Base-by-base conservation (phyloP, 1,140 invertebrate species). In the Brachionus plicatilis region DNA sequence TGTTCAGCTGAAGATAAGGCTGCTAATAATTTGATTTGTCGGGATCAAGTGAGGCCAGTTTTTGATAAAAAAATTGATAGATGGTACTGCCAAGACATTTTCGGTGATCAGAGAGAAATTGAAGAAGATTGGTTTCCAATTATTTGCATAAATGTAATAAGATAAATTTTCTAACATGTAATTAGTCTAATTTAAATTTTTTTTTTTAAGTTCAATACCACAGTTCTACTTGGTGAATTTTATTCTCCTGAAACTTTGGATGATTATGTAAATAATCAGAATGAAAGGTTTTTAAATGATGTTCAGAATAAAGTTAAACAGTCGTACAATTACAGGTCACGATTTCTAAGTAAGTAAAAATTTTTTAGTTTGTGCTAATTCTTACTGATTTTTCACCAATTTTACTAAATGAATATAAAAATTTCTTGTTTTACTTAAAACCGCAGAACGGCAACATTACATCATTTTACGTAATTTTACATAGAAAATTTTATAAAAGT, bases 111-210 rank as follows among this genome's bases (percentile, higher is more conserved):
- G 12, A 82, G 65, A 65, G 27, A 41, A 37, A 66, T 45, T 27
- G 50, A 82, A 41, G 33, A 60, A 24, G 79, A 68, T 14, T 82
- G 79, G 79, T 82, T 82, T 82, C 79, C 79, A 14, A 60, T 82
- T 37, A 41, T 82, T 6, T 82, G 79, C 43, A 68, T 82, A 14
- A 53, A 82, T 43, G 79, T 82, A 82, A 82, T 4, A 2, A 27
- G 20, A 20, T 33, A 0, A n/a, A n/a, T 17, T 14, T 9, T 17
- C 6, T 66, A 9, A 5, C 14, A 29, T 14, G 0, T 6, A 8
- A 7, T 0, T 20, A 20, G 3, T 66, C 50, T 41, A 29, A 29
- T 79, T 80, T 43, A 41, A 17, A 12, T n/a, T 82, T 9, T 24
- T 82, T 41, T 20, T 20, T n/a, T n/a, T n/a, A n/a, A 82, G 79